Base-by-base conservation (phyloP, 2,888 invertebrate genomes). In the Minunthozetes semirufus region DNA sequence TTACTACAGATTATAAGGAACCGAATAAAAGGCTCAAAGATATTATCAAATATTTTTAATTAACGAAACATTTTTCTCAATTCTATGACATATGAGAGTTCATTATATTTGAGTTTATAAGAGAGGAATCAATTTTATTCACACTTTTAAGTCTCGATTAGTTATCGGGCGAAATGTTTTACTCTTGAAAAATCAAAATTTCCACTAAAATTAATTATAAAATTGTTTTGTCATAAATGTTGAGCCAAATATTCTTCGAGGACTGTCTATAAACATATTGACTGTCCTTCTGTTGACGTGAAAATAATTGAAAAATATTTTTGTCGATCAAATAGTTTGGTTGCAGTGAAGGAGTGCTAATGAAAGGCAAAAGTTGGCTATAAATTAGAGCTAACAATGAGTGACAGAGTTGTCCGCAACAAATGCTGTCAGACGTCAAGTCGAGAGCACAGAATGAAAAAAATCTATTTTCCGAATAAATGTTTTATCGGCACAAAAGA, bases 381-480 rank as follows among this genome's bases (percentile, higher is more conserved):
- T 68, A 68, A 68, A 68, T 42, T 68, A 68, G 63, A 17, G 42
- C 42, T 42, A 68, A 68, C 68, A 68, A 68, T 68, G 68, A 68
- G 11, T 68, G 68, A 68, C 68, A 68, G 46, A 42, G 1, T 68
- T 68, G 68, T 68, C 68, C 46, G 42, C 42, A 68, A 68, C 68
- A 68, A 68, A 68, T 68, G 68, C 42, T 42, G 68, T 38, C 11
- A 38, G 68, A 68, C 46, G 68, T 68, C 42, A 68, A 63, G 68
- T 68, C 22, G 25, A 68, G 68, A 25, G 50, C 50, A 25, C 50
- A n/a, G 19, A 50, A 50, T 19, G 13, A 22, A 13, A 68, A 42
- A 42, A 68, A 68, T 22, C 19, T 46, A 11, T 42, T 68, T 66
- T 66, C 27, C 25, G 27, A 61, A 61, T 61, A 61, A 61, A 61